Percentiles rank a stretch among this genome's conserved stretches.
Evolutionary conservation across 1,140 invertebrate genomes (phyloP).

Genomic region (Ostrea denselamellosa): DNA sequence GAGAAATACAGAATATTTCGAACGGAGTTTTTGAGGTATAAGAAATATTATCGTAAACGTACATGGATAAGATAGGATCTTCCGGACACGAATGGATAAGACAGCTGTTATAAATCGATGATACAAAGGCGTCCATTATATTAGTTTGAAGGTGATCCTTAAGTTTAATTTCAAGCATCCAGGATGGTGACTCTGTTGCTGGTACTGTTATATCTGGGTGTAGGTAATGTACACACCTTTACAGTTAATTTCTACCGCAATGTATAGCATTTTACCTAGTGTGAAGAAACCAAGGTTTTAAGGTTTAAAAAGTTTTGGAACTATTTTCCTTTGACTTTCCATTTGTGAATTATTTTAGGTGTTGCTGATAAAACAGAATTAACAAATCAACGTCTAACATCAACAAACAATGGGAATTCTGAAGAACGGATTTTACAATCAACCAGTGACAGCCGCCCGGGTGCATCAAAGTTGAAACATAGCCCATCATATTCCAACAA

Average conservation of each 20-base stretch:
- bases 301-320: neutral
- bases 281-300: neutral
- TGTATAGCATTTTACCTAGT: neutral
- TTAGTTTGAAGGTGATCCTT: neutral
- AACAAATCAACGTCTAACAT: neutral
- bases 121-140: neutral
- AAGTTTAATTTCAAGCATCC: neutral
- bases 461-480: neutral
- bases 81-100: slow-evolving; percentile 9
- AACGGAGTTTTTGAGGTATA: too few species aligned
- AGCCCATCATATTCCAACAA: neutral
- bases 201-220: neutral
- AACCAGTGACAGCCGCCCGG: neutral
- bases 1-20: too few species aligned
- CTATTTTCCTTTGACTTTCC: too few species aligned
- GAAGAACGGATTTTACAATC: neutral
- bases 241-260: neutral
- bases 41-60: neutral
- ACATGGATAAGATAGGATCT: neutral
- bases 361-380: neutral
- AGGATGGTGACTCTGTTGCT: neutral
- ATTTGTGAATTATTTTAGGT: neutral
- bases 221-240: neutral
- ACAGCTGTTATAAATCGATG: neutral
- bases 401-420: neutral